Percentiles rank a stretch among this genome's conserved stretches.
These are phyloP conservation scores for Gymnopithys bicolor DNA, from an alignment of 2,797 vertebrate genomes.

Conservation along the genomic window DNA sequence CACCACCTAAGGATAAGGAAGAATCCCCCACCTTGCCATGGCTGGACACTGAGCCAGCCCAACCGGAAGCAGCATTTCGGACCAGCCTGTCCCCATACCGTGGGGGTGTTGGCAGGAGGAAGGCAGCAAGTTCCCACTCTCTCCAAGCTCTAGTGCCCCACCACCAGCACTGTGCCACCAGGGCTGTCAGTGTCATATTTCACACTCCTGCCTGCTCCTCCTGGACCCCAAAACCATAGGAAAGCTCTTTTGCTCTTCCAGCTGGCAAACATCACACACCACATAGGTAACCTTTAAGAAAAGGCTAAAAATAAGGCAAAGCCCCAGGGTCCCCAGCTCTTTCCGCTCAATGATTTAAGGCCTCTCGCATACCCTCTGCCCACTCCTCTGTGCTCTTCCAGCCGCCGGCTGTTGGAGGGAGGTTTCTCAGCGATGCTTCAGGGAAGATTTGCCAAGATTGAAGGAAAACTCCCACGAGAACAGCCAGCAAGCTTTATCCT, in stretches of 20 bases:
- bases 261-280: neutral
- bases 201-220: neutral
- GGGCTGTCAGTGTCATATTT: neutral
- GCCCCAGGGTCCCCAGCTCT: neutral
- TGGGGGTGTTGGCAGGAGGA: neutral
- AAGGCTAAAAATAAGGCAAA: neutral
- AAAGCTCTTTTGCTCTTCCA: neutral
- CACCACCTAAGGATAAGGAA: neutral
- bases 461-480: neutral
- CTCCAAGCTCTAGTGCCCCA: neutral
- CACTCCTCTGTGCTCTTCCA: neutral
- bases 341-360: neutral
- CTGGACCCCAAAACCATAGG: neutral
- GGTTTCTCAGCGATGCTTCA: neutral
- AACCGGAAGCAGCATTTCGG: rapidly evolving
- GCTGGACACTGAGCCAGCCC: neutral
- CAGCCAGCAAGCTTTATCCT: neutral
- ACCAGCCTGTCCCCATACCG: rapidly evolving
- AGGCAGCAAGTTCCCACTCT: neutral
- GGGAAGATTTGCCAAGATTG: neutral
- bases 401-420: rapidly evolving
- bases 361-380: rapidly evolving
- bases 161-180: neutral
- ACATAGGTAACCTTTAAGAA: neutral
- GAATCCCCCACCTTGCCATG: neutral